A percentile compares a stretch with the other conserved stretches of the same genome.
phyloP scores from a whole-genome alignment of 1,140 invertebrate genomes.

The Chironomus tepperi region DNA sequence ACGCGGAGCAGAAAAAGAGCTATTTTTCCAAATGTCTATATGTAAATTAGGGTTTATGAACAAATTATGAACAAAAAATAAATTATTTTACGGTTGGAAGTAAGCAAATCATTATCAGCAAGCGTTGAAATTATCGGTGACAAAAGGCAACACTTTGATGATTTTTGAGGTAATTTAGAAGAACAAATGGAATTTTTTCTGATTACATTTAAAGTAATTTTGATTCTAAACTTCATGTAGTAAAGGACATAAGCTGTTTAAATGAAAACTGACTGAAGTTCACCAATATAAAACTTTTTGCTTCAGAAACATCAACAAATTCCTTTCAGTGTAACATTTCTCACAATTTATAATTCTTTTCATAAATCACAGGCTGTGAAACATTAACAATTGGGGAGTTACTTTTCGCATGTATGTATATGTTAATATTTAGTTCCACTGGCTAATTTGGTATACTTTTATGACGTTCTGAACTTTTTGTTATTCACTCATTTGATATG shows the following conservation, averaged over 20 bases:
- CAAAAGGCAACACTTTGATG: background rate
- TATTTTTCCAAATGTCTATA: constrained; percentile 1
- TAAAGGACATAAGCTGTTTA: too few species aligned
- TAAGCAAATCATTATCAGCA: background rate
- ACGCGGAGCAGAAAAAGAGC: constrained; percentile 22
- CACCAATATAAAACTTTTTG: too few species aligned
- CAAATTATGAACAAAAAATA: too few species aligned
- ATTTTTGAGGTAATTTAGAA: too few species aligned
- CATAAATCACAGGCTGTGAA: background rate
- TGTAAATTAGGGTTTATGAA: too few species aligned
- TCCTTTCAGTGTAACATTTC: too few species aligned
- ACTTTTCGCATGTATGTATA: background rate
- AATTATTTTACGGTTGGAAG: background rate
- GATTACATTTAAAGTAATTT: too few species aligned
- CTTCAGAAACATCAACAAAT: too few species aligned
- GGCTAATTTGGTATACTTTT: background rate
- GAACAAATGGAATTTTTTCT: too few species aligned
- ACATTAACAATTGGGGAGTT: too few species aligned
- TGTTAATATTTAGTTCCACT: background rate
- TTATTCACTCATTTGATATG: background rate
- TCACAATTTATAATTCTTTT: background rate
- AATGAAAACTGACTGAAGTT: too few species aligned
- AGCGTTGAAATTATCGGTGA: background rate
- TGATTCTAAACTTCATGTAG: too few species aligned
- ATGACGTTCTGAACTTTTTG: background rate